Evolutionary conservation across 2,113 vertebrate genomes (phyloP).

Genomic region (Neolamprologus sp.): DNA sequence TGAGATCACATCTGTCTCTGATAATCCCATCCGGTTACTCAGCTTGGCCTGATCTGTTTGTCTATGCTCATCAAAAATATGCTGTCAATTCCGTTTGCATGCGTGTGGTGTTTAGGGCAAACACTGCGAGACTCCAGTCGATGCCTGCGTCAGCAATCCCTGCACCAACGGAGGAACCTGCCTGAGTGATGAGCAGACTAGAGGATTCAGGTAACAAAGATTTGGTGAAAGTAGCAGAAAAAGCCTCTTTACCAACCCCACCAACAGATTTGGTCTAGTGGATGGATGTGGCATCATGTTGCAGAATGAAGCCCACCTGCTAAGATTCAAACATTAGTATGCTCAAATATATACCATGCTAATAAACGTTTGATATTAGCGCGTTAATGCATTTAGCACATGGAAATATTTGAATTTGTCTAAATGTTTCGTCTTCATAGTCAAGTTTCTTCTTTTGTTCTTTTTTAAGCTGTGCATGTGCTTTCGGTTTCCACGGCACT

Average conservation of each 20-base stretch:
- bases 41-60: neutral
- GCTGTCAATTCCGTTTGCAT: neutral
- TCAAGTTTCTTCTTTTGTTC: neutral
- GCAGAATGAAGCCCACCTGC: neutral
- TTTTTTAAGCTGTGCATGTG: conserved; percentile 80
- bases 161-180: conserved; percentile 86
- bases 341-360: neutral
- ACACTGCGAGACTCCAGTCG: conserved; percentile 80
- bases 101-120: conserved; percentile 70
- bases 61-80: neutral
- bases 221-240: neutral
- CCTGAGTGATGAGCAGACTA: conserved; percentile 66
- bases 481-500: conserved; percentile 77
- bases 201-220: conserved; percentile 75
- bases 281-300: neutral
- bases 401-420: neutral
- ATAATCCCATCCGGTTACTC: neutral
- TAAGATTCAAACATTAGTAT: neutral
- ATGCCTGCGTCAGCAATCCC: conserved; percentile 81
- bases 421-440: accelerated
- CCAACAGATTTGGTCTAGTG: neutral
- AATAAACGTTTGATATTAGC: neutral
- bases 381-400: neutral
- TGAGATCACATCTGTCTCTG: neutral
- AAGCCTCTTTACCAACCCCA: neutral